Evolutionary conservation across 2,113 vertebrate genomes (phyloP).

Genomic region (Hiodon tergisus): DNA sequence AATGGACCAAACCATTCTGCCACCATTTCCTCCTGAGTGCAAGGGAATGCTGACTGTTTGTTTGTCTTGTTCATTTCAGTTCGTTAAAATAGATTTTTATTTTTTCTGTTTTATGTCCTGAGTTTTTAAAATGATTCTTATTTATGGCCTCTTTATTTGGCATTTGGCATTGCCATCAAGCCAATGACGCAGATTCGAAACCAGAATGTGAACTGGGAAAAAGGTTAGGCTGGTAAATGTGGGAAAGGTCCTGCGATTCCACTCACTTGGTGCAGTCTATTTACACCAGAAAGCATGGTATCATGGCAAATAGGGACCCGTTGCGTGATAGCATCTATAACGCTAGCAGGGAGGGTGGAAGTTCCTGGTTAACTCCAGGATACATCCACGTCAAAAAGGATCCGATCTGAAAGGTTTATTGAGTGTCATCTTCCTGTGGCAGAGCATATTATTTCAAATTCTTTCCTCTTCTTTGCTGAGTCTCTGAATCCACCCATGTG

Average conservation of each 20-base stretch:
- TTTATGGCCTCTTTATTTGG: neutral
- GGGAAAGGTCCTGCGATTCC: too few relatives aligned
- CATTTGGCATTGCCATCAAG: neutral
- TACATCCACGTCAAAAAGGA: neutral
- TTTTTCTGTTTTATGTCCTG: neutral
- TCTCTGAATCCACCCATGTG: neutral
- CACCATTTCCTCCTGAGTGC: neutral
- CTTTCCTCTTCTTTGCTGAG: slow-evolving; percentile 7
- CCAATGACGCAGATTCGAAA: neutral
- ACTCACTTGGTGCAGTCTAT: neutral
- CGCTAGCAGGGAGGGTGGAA: neutral
- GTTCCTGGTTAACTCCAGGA: slow-evolving; percentile 21
- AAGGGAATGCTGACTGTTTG: neutral
- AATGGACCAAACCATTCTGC: neutral
- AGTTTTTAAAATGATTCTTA: neutral
- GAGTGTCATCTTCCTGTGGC: slow-evolving; percentile 10
- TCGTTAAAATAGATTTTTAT: neutral
- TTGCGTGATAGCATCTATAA: neutral
- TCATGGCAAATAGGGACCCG: neutral
- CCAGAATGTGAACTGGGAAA: neutral
- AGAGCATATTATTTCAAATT: neutral
- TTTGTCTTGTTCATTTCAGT: neutral
- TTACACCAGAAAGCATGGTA: neutral
- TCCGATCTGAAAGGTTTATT: slow-evolving; percentile 1
- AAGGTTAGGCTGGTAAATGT: neutral